These are phyloP conservation scores for Chirona hameri DNA, from an alignment of 2,888 invertebrate genomes.

Conservation along the genomic window DNA sequence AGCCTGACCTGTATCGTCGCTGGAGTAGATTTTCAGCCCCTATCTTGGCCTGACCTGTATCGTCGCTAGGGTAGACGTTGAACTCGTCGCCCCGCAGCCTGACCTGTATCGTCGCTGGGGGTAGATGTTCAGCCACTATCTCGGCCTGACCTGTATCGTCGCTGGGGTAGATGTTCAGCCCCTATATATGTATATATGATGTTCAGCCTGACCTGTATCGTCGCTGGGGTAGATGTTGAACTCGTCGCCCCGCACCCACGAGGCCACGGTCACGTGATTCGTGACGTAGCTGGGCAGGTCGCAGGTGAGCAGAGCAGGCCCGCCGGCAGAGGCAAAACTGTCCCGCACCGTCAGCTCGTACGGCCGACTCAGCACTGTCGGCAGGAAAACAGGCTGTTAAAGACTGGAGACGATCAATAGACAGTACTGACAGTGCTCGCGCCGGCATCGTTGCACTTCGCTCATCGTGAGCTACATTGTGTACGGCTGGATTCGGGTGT, in stretches of 20 bases:
- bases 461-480: too few species aligned
- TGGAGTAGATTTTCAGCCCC: too few species aligned
- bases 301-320: not conserved
- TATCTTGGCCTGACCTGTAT: not conserved
- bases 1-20: conserved; percentile 13
- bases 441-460: too few species aligned
- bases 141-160: not conserved
- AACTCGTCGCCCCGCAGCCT: conserved; percentile 6
- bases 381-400: not conserved
- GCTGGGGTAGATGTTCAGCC: too few species aligned
- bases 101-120: too few species aligned
- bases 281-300: conserved; percentile 4
- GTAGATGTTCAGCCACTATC: too few species aligned
- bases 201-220: conserved; percentile 3
- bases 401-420: too few species aligned
- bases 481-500: too few species aligned
- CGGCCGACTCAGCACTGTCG: not conserved
- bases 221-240: conserved; percentile 24
- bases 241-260: conserved; percentile 9
- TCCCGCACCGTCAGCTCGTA: not conserved
- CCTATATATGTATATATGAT: too few species aligned
- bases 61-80: conserved; percentile 23
- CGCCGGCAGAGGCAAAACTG: not conserved
- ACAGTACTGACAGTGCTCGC: too few species aligned
- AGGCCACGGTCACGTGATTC: conserved; percentile 4